These are phyloP conservation scores for Ctenosaura bakeri DNA, from an alignment of 2,797 vertebrate genomes.

Conservation along the genomic window DNA sequence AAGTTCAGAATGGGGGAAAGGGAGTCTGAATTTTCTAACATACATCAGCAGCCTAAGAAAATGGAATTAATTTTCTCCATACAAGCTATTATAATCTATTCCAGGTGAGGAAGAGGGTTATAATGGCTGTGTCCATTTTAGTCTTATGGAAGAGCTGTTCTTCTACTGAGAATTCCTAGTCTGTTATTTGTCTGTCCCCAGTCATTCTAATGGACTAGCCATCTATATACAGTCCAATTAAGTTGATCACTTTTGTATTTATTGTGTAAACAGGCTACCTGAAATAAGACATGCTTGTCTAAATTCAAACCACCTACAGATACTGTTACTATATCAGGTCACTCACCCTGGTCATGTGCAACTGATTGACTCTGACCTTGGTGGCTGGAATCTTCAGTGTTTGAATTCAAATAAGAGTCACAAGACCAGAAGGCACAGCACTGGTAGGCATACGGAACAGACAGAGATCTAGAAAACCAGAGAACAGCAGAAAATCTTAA, in stretches of 20 bases:
- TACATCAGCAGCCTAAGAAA: constrained; percentile 3
- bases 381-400: constrained; percentile 82
- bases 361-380: constrained; percentile 75
- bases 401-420: constrained; percentile 83
- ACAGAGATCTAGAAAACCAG: constrained; percentile 88
- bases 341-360: constrained; percentile 77
- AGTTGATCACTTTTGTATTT: background rate
- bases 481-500: constrained; percentile 16
- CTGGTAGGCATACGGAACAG: constrained; percentile 97
- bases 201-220: background rate
- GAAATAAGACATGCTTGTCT: background rate
- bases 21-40: background rate
- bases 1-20: background rate
- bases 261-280: background rate
- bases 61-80: background rate
- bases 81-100: background rate
- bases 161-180: background rate
- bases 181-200: background rate
- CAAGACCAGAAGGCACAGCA: constrained; percentile 96
- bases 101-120: background rate
- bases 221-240: background rate
- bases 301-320: background rate
- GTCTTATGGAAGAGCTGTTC: background rate
- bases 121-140: background rate
- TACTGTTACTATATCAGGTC: background rate